Percentiles rank a stretch among this genome's conserved stretches.
phyloP scores from a whole-genome alignment of 2,113 vertebrate species.

The Rhombomys opimus region DNA sequence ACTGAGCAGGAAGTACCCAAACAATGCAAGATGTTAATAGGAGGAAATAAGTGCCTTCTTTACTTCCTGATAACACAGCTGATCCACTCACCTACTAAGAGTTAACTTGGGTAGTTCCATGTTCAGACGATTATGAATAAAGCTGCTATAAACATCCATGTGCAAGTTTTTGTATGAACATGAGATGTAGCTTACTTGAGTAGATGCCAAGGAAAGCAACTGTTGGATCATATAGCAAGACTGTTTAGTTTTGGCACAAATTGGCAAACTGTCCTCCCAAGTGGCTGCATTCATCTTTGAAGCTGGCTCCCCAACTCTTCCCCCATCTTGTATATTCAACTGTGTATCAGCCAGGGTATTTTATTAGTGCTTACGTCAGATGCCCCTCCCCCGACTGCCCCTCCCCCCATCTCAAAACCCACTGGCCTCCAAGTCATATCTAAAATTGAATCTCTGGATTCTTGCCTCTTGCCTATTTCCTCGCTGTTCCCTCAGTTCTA shows the following conservation, averaged over 20 bases:
- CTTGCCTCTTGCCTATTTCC: background rate
- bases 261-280: slow-evolving; percentile 6
- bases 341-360: background rate
- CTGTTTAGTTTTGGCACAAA: slow-evolving; percentile 45
- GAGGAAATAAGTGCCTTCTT: background rate
- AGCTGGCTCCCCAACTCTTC: slow-evolving; percentile 4
- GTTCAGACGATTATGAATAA: slow-evolving; percentile 54
- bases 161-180: slow-evolving; percentile 16
- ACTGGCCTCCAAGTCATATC: background rate
- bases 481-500: slow-evolving; percentile 18
- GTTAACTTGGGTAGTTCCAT: slow-evolving; percentile 23
- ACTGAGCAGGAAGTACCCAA: background rate
- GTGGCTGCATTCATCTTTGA: background rate
- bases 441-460: background rate
- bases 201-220: slow-evolving; percentile 25
- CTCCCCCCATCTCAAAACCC: background rate
- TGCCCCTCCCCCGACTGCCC: background rate
- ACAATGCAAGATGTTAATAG: background rate
- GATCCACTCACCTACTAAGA: slow-evolving; percentile 23
- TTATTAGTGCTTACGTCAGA: slow-evolving; percentile 26
- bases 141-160: slow-evolving; percentile 33
- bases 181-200: slow-evolving; percentile 18
- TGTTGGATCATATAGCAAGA: background rate
- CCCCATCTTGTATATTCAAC: background rate
- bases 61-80: background rate